These are phyloP conservation scores for Columba livia DNA, from an alignment of 2,113 vertebrate species.

Conservation along the genomic window DNA sequence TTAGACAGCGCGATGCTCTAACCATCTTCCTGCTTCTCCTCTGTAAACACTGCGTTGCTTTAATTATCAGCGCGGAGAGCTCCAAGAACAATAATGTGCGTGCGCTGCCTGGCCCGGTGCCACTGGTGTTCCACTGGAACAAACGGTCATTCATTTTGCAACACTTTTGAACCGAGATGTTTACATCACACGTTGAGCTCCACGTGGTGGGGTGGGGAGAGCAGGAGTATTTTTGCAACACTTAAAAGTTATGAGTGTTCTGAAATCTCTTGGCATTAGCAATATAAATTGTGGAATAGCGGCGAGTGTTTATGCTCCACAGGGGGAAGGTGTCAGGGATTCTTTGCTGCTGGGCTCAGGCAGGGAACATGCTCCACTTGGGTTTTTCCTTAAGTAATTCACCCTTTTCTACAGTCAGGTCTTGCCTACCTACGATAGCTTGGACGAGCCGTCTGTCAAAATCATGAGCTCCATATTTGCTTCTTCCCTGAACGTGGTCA, in stretches of 20 bases:
- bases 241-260: conserved; percentile 69
- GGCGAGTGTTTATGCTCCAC: conserved; percentile 37
- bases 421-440: conserved; percentile 95
- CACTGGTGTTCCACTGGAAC: conserved; percentile 19
- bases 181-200: conserved; percentile 66
- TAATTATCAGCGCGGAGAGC: conserved; percentile 31
- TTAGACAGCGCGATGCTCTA: conserved; percentile 42
- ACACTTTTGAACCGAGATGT: conserved; percentile 25
- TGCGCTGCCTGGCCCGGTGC: background rate
- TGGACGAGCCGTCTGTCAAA: conserved; percentile 97
- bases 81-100: conserved; percentile 69
- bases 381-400: background rate
- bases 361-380: background rate
- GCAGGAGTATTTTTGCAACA: conserved; percentile 59
- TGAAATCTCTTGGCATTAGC: conserved; percentile 62
- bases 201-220: conserved; percentile 66
- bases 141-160: conserved; percentile 41
- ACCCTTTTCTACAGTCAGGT: conserved; percentile 84
- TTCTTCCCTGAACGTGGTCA: conserved; percentile 93
- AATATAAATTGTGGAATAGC: conserved; percentile 54
- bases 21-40: conserved; percentile 36
- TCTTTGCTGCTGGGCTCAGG: conserved; percentile 21
- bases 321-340: conserved; percentile 34
- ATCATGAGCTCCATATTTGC: conserved; percentile 98
- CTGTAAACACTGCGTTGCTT: conserved; percentile 50